phyloP scores from a whole-genome alignment of 2,113 vertebrate genomes.

The Scopus umbretta region DNA sequence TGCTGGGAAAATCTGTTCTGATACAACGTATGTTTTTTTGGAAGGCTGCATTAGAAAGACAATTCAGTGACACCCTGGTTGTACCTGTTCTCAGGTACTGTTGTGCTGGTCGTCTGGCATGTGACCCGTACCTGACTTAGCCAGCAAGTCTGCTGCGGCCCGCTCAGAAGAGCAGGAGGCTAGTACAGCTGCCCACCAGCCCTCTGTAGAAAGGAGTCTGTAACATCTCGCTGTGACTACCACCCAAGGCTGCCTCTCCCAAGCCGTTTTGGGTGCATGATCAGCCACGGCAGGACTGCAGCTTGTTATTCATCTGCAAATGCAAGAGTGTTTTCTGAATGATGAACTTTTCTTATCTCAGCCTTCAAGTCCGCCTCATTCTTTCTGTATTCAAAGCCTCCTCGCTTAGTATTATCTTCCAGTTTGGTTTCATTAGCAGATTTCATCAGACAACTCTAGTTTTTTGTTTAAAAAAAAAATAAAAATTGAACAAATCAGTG shows the following conservation, averaged over 20 bases:
- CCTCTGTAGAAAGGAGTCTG: neutral
- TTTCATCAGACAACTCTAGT: neutral
- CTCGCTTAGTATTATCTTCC: neutral
- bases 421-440: neutral
- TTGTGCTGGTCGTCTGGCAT: neutral
- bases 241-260: neutral
- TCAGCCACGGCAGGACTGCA: neutral
- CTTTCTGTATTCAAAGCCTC: neutral
- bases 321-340: neutral
- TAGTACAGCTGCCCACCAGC: neutral
- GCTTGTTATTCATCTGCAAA: neutral
- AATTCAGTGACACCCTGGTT: neutral
- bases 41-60: neutral
- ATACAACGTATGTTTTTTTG: neutral
- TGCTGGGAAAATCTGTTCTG: neutral
- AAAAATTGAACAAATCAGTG: neutral
- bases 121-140: fast-evolving
- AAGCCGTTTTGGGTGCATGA: fast-evolving
- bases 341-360: neutral
- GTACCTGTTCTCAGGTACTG: neutral
- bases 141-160: neutral
- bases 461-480: neutral
- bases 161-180: neutral
- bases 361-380: neutral
- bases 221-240: neutral